Percentiles rank a stretch among this genome's conserved stretches.
phyloP scores from a whole-genome alignment of 2,888 invertebrate genomes.

The Malacosoma neustria region DNA sequence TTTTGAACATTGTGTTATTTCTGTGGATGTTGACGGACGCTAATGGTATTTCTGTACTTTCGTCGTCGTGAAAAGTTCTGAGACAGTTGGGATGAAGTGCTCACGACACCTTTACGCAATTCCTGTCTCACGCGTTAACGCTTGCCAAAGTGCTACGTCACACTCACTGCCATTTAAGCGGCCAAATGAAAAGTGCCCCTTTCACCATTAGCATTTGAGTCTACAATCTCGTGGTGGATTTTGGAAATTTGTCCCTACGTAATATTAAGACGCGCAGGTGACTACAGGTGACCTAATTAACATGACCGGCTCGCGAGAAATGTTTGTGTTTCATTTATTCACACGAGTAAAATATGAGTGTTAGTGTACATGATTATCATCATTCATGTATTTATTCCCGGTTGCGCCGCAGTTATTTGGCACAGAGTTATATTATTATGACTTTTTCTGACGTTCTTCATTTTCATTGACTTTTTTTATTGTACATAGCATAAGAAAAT shows the following conservation, averaged over 20 bases:
- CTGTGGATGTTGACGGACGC: conserved; percentile 44
- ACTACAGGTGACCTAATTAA: conserved; percentile 47
- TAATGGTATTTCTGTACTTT: conserved; percentile 60
- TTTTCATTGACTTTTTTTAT: too few species aligned
- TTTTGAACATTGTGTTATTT: conserved; percentile 41
- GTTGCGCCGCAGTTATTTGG: too few species aligned
- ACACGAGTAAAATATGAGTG: neutral
- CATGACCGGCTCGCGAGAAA: conserved; percentile 1
- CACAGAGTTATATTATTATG: too few species aligned
- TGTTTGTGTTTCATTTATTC: neutral
- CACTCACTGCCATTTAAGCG: conserved; percentile 32
- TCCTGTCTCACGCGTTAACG: conserved; percentile 56
- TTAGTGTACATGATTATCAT: too few species aligned
- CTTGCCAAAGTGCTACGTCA: conserved; percentile 62
- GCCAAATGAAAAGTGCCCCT: conserved; percentile 21
- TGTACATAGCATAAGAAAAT: too few species aligned
- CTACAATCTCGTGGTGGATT: conserved; percentile 30
- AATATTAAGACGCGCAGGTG: conserved; percentile 25
- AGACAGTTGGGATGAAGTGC: conserved; percentile 52
- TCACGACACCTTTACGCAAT: conserved; percentile 68
- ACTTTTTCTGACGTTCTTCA: too few species aligned
- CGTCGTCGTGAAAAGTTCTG: conserved; percentile 48
- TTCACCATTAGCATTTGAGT: conserved; percentile 34
- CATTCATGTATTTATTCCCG: too few species aligned
- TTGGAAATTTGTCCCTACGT: conserved; percentile 7